These are phyloP conservation scores for Paratrypauchen microcephalus DNA, from an alignment of 2,797 vertebrate genomes.

Conservation along the genomic window DNA sequence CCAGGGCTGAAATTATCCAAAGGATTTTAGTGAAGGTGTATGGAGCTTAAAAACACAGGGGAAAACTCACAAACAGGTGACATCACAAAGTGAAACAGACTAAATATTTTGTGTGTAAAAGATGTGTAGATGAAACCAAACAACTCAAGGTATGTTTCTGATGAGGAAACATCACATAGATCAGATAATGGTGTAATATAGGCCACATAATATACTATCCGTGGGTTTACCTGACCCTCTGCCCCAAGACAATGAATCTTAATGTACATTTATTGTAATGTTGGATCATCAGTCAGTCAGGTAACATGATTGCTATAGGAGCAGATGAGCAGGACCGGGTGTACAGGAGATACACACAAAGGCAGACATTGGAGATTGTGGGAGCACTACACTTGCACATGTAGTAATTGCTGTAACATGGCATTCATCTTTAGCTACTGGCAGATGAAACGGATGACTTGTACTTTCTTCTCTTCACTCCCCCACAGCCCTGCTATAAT, in stretches of 20 bases:
- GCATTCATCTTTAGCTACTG: constrained; percentile 46
- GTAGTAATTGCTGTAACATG: constrained; percentile 29
- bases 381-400: constrained; percentile 19
- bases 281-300: background rate
- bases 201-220: too few relatives aligned
- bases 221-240: too few relatives aligned
- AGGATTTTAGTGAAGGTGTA: too few relatives aligned
- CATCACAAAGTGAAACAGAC: too few relatives aligned
- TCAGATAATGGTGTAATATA: too few relatives aligned
- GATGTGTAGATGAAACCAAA: too few relatives aligned
- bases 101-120: too few relatives aligned
- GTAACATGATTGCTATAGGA: background rate
- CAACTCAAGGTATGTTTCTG: too few relatives aligned
- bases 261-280: background rate
- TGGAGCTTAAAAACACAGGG: too few relatives aligned
- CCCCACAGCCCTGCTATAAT: background rate
- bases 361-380: constrained; percentile 16
- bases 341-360: background rate
- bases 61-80: too few relatives aligned
- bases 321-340: background rate
- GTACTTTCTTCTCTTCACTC: constrained; percentile 26
- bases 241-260: background rate
- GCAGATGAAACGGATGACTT: constrained; percentile 29
- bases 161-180: too few relatives aligned
- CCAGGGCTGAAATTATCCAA: too few relatives aligned